Percentiles rank a stretch among this genome's conserved stretches.
Evolutionary conservation across 2,113 vertebrate species (phyloP).

Genomic region (Malurus cyaneus): DNA sequence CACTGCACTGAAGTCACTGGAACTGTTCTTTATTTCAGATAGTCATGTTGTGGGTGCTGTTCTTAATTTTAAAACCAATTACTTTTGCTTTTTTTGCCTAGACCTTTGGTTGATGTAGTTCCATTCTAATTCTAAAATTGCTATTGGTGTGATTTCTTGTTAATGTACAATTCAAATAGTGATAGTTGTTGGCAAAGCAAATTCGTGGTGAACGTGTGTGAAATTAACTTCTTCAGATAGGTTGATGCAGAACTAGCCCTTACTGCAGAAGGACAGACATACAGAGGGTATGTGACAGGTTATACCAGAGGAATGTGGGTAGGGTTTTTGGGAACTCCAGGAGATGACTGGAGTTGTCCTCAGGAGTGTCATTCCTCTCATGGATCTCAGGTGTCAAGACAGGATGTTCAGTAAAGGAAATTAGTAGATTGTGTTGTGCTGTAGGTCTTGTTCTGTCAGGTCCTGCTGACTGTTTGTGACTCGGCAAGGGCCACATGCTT

Average conservation of each 20-base stretch:
- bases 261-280: neutral
- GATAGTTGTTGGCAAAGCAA: neutral
- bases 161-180: neutral
- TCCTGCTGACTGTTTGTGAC: neutral
- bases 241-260: neutral
- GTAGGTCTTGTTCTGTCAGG: fast-evolving
- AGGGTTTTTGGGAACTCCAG: neutral
- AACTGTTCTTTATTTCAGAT: neutral
- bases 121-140: neutral
- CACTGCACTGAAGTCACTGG: neutral
- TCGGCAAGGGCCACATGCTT: neutral
- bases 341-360: neutral
- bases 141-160: neutral
- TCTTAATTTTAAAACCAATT: neutral
- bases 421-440: neutral
- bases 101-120: neutral
- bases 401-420: neutral
- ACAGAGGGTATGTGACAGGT: neutral
- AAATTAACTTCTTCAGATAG: neutral
- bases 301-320: neutral
- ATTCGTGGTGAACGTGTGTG: neutral
- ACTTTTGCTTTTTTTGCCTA: neutral
- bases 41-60: neutral
- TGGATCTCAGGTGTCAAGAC: neutral
- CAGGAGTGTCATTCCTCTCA: neutral